These are phyloP conservation scores for Alcis repandata DNA, from an alignment of 2,888 invertebrate species.

Conservation along the genomic window DNA sequence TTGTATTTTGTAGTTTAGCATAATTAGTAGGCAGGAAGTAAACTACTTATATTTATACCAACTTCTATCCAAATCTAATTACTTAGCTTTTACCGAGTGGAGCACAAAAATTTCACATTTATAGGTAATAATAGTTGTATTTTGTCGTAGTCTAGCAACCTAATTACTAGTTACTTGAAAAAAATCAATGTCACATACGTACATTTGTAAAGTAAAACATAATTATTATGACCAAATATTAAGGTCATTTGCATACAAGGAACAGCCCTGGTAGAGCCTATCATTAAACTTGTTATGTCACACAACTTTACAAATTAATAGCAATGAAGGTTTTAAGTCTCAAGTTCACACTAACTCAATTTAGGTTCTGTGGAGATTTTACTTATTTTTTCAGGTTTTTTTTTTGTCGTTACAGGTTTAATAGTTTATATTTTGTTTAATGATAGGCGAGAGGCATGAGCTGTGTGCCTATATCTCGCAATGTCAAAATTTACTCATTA, in stretches of 20 bases:
- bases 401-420: no score
- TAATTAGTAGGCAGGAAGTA: no score
- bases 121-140: no score
- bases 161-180: background rate
- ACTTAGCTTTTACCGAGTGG: no score
- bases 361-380: background rate
- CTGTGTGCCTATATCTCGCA: no score
- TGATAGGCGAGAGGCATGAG: no score
- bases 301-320: conserved; percentile 3
- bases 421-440: no score
- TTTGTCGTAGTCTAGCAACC: background rate
- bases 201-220: background rate
- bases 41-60: no score
- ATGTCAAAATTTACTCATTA: no score
- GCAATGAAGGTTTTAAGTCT: conserved; percentile 3
- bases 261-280: background rate
- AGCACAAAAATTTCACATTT: no score
- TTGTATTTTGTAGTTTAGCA: no score
- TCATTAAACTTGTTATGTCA: conserved; percentile 2
- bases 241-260: conserved; percentile 9
- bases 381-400: background rate
- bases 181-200: background rate
- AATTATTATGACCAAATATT: background rate
- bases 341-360: background rate
- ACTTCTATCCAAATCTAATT: no score